Evolutionary conservation across 2,113 vertebrate species (phyloP).

Genomic region (Tachycineta bicolor): DNA sequence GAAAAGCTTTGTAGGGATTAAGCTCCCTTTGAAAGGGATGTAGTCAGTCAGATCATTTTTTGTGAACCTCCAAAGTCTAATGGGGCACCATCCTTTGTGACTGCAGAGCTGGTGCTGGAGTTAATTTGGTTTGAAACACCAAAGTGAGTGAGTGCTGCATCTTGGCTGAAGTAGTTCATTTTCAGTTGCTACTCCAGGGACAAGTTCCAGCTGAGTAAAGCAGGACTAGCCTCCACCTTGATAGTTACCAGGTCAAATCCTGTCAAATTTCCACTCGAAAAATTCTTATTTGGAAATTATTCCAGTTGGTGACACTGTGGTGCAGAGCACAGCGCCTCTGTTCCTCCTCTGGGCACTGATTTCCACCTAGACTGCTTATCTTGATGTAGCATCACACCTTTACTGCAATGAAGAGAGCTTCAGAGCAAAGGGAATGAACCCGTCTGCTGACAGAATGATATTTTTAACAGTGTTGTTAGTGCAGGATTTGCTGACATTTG

Average conservation of each 20-base stretch:
- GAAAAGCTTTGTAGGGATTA: not conserved
- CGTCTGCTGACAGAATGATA: not conserved
- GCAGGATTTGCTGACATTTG: slow-evolving; percentile 47
- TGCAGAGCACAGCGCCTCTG: not conserved
- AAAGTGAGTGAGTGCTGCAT: not conserved
- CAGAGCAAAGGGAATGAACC: not conserved
- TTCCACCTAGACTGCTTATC: not conserved
- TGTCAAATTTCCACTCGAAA: not conserved
- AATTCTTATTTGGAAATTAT: not conserved
- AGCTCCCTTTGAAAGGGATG: not conserved
- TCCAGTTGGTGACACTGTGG: not conserved
- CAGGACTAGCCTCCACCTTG: not conserved
- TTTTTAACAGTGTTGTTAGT: not conserved
- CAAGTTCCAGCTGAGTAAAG: not conserved
- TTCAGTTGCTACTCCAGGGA: not conserved
- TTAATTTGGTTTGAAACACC: not conserved
- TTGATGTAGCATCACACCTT: not conserved
- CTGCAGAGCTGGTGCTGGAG: not conserved
- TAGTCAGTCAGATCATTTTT: not conserved
- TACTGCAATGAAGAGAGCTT: not conserved
- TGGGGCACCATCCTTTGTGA: not conserved
- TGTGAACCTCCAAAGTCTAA: not conserved
- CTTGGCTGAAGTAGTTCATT: not conserved
- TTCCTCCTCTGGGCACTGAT: not conserved
- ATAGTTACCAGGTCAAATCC: not conserved